Percentiles rank a stretch among this genome's conserved stretches.
phyloP scores from a whole-genome alignment of 2,797 vertebrate species.

The Neosilurus mollespiculum region DNA sequence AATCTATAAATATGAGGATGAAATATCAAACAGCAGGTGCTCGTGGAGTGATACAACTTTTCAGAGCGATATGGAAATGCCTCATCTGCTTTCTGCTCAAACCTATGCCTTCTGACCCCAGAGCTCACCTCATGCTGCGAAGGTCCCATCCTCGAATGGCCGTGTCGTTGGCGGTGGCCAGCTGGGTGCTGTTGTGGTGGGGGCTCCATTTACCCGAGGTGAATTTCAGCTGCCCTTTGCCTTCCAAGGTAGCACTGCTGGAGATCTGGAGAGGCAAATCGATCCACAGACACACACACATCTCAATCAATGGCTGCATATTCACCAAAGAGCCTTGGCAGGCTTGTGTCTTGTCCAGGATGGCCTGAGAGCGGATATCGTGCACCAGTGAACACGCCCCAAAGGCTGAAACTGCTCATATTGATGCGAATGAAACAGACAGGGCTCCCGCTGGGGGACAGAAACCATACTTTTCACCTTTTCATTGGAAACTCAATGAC shows the following conservation, averaged over 20 bases:
- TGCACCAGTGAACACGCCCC: conserved; percentile 3
- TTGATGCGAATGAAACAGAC: conserved; percentile 36
- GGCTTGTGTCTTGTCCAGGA: conserved; percentile 8
- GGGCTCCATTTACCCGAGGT: conserved; percentile 94
- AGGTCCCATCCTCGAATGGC: conserved; percentile 92
- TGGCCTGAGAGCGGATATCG: neutral
- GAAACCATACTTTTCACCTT: conserved; percentile 25
- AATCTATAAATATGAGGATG: neutral
- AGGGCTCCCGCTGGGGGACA: neutral
- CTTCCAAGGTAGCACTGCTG: conserved; percentile 85
- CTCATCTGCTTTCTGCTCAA: conserved; percentile 15
- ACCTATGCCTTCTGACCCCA: neutral
- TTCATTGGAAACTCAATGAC: conserved; percentile 30
- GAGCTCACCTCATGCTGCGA: conserved; percentile 88
- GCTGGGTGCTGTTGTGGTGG: conserved; percentile 93
- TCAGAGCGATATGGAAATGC: conserved; percentile 8
- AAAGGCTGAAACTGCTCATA: conserved; percentile 3
- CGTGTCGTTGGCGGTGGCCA: conserved; percentile 92
- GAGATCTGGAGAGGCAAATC: conserved; percentile 75
- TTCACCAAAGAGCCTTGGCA: conserved; percentile 19
- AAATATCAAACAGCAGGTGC: neutral
- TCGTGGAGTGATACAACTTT: neutral
- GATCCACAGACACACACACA: conserved; percentile 32
- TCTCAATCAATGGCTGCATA: conserved; percentile 46
- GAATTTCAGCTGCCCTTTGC: conserved; percentile 95